Base-by-base conservation (phyloP, 2,888 invertebrate species). In the Escarpia spicata region DNA sequence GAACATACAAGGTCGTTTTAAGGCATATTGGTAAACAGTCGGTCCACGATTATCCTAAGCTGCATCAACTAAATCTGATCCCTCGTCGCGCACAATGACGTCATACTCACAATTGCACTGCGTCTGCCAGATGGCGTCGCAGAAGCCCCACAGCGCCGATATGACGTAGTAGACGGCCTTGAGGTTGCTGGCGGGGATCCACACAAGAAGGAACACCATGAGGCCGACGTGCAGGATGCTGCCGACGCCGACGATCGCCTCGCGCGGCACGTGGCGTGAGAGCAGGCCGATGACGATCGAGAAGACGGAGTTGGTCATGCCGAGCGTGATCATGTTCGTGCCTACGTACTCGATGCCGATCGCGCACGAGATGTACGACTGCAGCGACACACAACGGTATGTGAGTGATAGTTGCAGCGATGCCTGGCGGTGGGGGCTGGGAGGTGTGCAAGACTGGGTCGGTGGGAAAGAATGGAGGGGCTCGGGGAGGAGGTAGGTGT, bases 111-210 rank as follows among this genome's bases (percentile, higher is more conserved):
- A 95, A 93, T 96, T 96, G 93, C 96, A 96, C 94, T 96, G 96
- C 15, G 96, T 96, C 93, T 96, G 96, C 96, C 96, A 96, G 19
- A 96, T 96, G 19, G 96, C 96, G 93, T 96, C 96, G 94, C 96
- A 96, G 3, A 96, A 91, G 1, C 96, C 96, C 96, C 96, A 96
- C 15, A 96, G 95, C 19, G 95, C 96, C 8, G 96, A 95, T 60
- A 96, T 94, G 3, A 96, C 94, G 92, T 96, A 96, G 94, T 96
- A 96, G 19, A 96, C 94, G 31, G 95, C 91, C 10, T 95, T 94
- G 19, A 95, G 94, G 52, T 94, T 93, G 91, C 95, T 94, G 58
- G 93, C 93, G 0, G 96, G 96, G n/a, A 96, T 96, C 96, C 96
- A 96, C 37, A 96, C 96, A 8, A 96, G 94, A 26, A 96, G 95